Evolutionary conservation across 1,140 invertebrate genomes (phyloP).

Genomic region (Coelopa frigida): DNA sequence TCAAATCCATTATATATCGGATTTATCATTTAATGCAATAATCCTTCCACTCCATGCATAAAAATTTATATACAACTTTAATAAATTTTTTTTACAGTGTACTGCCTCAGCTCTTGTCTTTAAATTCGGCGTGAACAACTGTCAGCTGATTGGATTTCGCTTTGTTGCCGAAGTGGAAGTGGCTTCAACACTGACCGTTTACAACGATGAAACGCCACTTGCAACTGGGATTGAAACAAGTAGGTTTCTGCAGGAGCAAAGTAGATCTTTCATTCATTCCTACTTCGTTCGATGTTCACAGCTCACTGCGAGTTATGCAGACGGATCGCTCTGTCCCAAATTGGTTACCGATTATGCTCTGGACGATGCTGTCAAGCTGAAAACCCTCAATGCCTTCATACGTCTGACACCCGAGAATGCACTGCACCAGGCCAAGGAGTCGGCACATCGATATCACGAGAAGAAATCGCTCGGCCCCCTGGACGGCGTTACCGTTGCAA

Average conservation of each 20-base stretch:
- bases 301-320: conserved; percentile 27
- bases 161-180: background rate
- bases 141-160: too few relatives aligned
- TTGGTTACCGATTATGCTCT: conserved; percentile 27
- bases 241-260: too few relatives aligned
- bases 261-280: too few relatives aligned
- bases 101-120: too few relatives aligned
- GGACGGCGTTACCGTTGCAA: conserved; percentile 78
- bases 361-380: conserved; percentile 23
- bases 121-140: too few relatives aligned
- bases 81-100: background rate
- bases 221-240: conserved; percentile 7
- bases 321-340: conserved; percentile 25
- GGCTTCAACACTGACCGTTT: background rate
- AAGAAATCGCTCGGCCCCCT: conserved; percentile 49
- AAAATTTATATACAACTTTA: background rate
- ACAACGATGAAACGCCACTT: conserved; percentile 9
- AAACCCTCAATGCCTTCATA: conserved; percentile 70
- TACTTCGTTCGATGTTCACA: conserved; percentile 13
- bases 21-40: background rate
- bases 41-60: background rate
- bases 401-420: conserved; percentile 56
- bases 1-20: too few relatives aligned
- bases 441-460: conserved; percentile 50
- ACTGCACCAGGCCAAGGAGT: conserved; percentile 51